Base-by-base conservation (phyloP, 2,797 vertebrate genomes). In the Cygnus olor region DNA sequence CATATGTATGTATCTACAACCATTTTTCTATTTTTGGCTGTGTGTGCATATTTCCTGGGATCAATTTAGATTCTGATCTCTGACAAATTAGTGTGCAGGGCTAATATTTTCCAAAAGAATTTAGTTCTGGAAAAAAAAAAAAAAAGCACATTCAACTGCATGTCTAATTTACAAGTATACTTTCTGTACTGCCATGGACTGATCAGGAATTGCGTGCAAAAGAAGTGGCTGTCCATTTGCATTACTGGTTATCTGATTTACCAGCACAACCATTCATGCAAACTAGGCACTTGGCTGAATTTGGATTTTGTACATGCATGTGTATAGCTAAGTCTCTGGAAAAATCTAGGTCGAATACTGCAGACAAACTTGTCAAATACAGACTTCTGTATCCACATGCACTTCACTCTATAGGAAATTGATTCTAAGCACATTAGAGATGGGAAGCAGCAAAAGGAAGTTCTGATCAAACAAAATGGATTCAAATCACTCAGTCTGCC, bases 291-390 rank as follows among this genome's bases (percentile, higher is more conserved):
- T 51, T 65, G 77, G 73, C 56, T 44, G 85, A 51, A 76, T 86
- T 84, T 14, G 36, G 92, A 66, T 81, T 80, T 76, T 60, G 47
- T 47, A 51, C 58, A 20, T 80, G 69, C 44, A n/a, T 17, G 25
- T 74, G 51, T 61, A 42, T 9, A 79, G 74, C 66, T 40, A 66
- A 81, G 45, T 74, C 42, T 57, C 83, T 90, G 24, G 54, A 69
- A 88, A 76, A 92, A 94, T 88, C 70, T 88, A 54, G 90, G 91
- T 94, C 91, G 92, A 56, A 84, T 28, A 38, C 56, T 34, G 72
- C 3, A 89, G 86, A 85, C 57, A 85, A 47, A 81, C 38, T 72
- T 80, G 47, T 25, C 47, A 49, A 49, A 49, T 49, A 49, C 47
- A 49, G 47, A 68, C 45, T 92, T 70, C 68, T 84, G 60, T n/a